Evolutionary conservation across 1,140 invertebrate genomes (phyloP).

Genomic region (Eubasilissa regina): DNA sequence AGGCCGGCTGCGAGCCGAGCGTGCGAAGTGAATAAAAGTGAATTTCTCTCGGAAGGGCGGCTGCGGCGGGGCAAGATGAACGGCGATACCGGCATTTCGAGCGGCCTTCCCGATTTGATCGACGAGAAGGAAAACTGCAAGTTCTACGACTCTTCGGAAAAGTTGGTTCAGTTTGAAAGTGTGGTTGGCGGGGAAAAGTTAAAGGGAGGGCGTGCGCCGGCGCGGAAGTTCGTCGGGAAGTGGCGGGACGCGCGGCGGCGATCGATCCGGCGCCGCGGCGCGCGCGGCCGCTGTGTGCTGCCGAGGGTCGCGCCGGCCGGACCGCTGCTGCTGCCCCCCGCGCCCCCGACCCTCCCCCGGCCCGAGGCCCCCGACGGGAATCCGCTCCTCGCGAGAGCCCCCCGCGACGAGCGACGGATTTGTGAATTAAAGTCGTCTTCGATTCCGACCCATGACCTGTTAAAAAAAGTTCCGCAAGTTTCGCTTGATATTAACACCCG

Average conservation of each 20-base stretch:
- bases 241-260: conserved; percentile 32
- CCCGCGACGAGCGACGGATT: neutral
- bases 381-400: neutral
- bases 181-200: conserved; percentile 35
- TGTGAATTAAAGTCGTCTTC: neutral
- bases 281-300: conserved; percentile 18
- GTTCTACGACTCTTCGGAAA: conserved; percentile 5
- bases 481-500: too few species aligned
- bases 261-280: conserved; percentile 14
- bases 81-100: neutral
- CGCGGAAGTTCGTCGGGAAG: conserved; percentile 15
- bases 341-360: too few species aligned
- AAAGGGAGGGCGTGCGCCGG: neutral
- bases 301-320: conserved; percentile 21
- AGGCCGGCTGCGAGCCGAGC: neutral
- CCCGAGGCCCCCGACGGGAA: conserved; percentile 5
- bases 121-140: neutral
- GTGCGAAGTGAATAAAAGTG: neutral
- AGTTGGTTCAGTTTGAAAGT: conserved; percentile 21
- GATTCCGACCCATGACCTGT: neutral
- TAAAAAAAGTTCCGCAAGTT: neutral
- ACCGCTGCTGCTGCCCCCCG: conserved; percentile 5
- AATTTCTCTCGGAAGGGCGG: neutral
- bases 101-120: neutral
- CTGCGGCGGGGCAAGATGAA: neutral